Evolutionary conservation across 2,113 vertebrate genomes (phyloP).

Genomic region (Sphaerodactylus townsendi): DNA sequence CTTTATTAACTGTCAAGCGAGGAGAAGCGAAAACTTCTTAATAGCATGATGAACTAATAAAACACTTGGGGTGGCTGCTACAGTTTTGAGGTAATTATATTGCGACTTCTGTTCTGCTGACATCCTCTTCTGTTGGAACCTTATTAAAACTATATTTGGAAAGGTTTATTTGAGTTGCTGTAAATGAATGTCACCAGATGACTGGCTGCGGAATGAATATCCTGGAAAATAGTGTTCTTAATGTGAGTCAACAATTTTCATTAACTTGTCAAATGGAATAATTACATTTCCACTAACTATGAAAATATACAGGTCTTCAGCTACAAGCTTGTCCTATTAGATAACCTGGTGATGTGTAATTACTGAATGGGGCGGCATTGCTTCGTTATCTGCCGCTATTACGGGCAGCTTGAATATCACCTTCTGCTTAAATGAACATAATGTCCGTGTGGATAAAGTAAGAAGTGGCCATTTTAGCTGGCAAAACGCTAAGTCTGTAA

Average conservation of each 20-base stretch:
- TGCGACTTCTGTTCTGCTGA: neutral
- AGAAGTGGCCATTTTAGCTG: neutral
- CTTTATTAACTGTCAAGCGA: slow-evolving; percentile 18
- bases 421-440: neutral
- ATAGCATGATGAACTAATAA: slow-evolving; percentile 28
- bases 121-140: slow-evolving; percentile 2
- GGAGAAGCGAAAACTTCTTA: neutral
- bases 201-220: neutral
- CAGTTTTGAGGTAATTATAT: slow-evolving; percentile 21
- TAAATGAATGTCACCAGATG: slow-evolving; percentile 27
- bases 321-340: neutral
- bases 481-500: neutral
- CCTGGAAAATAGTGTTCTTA: slow-evolving; percentile 16
- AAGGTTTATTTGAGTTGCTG: slow-evolving; percentile 24
- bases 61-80: slow-evolving; percentile 2
- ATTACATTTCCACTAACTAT: slow-evolving; percentile 13
- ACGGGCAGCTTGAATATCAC: neutral
- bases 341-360: slow-evolving; percentile 11
- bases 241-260: slow-evolving; percentile 23
- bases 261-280: slow-evolving; percentile 32
- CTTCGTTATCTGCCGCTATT: neutral
- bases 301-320: neutral
- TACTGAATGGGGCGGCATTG: neutral
- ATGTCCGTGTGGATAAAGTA: neutral
- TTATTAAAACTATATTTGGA: slow-evolving; percentile 36